Percentiles rank a stretch among this genome's conserved stretches.
Conservation (phyloP, 2,888 invertebrate genomes). For the Nipponacmea schrenckii region DNA sequence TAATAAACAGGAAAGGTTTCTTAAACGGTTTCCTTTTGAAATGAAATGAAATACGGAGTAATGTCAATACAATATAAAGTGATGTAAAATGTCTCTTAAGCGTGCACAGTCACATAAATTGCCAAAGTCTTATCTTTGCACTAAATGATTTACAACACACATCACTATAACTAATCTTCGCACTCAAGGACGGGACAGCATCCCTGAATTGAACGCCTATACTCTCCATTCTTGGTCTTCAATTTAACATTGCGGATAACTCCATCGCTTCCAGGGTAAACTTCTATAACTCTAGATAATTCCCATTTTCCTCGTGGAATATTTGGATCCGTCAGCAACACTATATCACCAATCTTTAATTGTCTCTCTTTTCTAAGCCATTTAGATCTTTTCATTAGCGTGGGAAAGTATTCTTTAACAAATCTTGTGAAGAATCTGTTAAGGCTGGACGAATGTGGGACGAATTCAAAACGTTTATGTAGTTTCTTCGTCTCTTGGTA, state of each 20-base stretch:
- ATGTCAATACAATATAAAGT: too few species aligned
- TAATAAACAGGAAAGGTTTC: too few species aligned
- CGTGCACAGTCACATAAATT: too few species aligned
- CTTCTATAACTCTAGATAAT: constrained; percentile 10
- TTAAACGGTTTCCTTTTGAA: too few species aligned
- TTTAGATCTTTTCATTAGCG: constrained; percentile 15
- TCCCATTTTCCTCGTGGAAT: constrained; percentile 14
- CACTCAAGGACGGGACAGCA: background rate
- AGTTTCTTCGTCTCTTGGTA: background rate
- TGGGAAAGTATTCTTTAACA: constrained; percentile 21
- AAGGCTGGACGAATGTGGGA: constrained; percentile 20
- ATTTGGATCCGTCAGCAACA: constrained; percentile 1
- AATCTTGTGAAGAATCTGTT: constrained; percentile 15
- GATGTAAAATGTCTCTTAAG: too few species aligned
- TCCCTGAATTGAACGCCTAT: constrained; percentile 2
- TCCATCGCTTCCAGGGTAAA: constrained; percentile 20
- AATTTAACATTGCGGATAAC: constrained; percentile 10
- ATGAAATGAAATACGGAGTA: too few species aligned
- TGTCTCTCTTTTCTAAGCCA: constrained; percentile 17
- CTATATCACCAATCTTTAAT: constrained; percentile 19
- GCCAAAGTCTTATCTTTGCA: too few species aligned
- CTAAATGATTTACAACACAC: too few species aligned
- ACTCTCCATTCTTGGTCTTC: constrained; percentile 10
- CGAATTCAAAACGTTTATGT: constrained; percentile 22
- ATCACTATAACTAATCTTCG: background rate